phyloP scores from a whole-genome alignment of 2,888 invertebrate genomes.

The Aethes cnicana region DNA sequence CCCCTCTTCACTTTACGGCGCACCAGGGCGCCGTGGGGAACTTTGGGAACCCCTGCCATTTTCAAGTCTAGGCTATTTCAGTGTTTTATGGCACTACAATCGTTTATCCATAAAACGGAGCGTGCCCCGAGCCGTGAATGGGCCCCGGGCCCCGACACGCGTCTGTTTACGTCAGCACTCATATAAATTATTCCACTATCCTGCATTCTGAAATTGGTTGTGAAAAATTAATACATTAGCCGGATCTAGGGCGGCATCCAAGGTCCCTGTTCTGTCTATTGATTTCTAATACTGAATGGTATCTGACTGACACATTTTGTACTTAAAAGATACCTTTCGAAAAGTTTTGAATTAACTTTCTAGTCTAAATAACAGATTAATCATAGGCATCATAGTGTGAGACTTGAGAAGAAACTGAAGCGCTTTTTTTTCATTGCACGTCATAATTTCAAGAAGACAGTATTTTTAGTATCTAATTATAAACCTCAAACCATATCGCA shows the following conservation, averaged over 20 bases:
- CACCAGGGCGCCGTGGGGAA: too few relatives aligned
- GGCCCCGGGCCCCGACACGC: too few relatives aligned
- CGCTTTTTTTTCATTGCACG: too few relatives aligned
- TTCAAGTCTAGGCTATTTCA: constrained; percentile 10
- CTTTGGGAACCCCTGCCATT: too few relatives aligned
- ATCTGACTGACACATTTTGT: too few relatives aligned
- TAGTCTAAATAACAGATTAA: too few relatives aligned
- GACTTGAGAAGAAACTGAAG: too few relatives aligned
- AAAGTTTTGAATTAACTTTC: too few relatives aligned
- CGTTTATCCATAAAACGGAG: not conserved
- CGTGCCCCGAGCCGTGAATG: not conserved
- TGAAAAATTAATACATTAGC: constrained; percentile 30
- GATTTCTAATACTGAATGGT: constrained; percentile 17
- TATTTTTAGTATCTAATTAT: constrained; percentile 21
- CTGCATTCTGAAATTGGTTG: constrained; percentile 4
- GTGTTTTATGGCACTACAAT: constrained; percentile 4
- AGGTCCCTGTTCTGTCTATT: constrained; percentile 10
- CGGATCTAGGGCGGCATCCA: constrained; percentile 11
- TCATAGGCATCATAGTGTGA: too few relatives aligned
- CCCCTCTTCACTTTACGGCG: too few relatives aligned
- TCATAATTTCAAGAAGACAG: not conserved
- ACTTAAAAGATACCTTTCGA: too few relatives aligned
- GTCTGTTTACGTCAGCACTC: too few relatives aligned
- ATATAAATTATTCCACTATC: constrained; percentile 20
- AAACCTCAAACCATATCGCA: constrained; percentile 1